Percentiles rank a stretch among this genome's conserved stretches.
Evolutionary conservation across 2,888 invertebrate species (phyloP).

Genomic region (Synergus umbraculus): DNA sequence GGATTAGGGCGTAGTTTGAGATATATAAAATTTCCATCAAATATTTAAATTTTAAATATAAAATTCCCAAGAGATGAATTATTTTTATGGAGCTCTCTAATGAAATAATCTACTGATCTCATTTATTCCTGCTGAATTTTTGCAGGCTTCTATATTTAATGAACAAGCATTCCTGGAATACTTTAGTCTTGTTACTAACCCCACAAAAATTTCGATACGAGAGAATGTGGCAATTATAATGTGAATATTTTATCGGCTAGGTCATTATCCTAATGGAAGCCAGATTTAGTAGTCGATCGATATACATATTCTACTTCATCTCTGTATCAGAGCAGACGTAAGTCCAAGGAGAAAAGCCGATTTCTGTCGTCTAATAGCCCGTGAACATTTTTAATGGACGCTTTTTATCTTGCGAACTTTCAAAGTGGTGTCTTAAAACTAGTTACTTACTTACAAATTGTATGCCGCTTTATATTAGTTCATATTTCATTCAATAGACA

Average conservation of each 20-base stretch:
- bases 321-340: slow-evolving; percentile 2
- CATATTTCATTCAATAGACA: too few species aligned
- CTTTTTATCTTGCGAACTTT: not conserved
- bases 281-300: slow-evolving; percentile 23
- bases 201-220: not conserved
- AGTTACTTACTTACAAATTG: too few species aligned
- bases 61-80: not conserved
- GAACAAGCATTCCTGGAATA: slow-evolving; percentile 8
- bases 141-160: slow-evolving; percentile 15
- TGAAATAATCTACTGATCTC: not conserved
- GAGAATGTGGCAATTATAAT: slow-evolving; percentile 20
- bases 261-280: slow-evolving; percentile 63
- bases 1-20: too few species aligned
- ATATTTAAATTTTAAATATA: not conserved
- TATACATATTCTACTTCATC: slow-evolving; percentile 3
- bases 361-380: not conserved
- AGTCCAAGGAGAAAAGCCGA: not conserved
- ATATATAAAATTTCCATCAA: not conserved
- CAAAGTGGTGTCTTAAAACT: not conserved
- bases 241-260: slow-evolving; percentile 62
- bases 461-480: too few species aligned
- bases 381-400: slow-evolving; percentile 1
- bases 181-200: slow-evolving; percentile 26
- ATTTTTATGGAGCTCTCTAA: not conserved
- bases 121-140: slow-evolving; percentile 17